Evolutionary conservation across 2,113 vertebrate species (phyloP).

Genomic region (Grammomys surdaster): DNA sequence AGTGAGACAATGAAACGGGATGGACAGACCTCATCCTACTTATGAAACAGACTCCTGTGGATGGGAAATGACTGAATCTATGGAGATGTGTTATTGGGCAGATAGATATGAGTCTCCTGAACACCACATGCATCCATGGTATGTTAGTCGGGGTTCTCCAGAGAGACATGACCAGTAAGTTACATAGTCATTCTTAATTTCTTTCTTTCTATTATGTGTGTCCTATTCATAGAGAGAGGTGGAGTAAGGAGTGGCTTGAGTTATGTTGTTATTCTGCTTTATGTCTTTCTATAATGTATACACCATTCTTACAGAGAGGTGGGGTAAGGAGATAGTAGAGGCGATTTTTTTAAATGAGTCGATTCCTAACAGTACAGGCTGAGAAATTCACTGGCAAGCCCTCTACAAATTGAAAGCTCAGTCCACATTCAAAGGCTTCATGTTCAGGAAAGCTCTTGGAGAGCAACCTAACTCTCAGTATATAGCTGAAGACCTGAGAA

Average conservation of each 20-base stretch:
- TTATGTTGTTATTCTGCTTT: not conserved
- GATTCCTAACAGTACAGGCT: not conserved
- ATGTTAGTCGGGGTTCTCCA: not conserved
- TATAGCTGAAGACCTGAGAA: not conserved
- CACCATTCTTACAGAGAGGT: not conserved
- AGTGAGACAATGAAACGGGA: not conserved
- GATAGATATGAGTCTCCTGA: not conserved
- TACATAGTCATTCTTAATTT: too few relatives aligned
- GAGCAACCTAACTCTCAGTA: not conserved
- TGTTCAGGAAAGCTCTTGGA: too few relatives aligned
- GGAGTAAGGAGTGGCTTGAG: too few relatives aligned
- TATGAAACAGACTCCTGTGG: not conserved
- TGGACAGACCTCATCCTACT: not conserved
- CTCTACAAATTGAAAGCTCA: not conserved
- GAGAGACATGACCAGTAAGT: not conserved
- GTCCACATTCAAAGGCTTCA: not conserved
- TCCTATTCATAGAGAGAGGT: not conserved
- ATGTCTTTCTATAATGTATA: not conserved
- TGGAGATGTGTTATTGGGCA: not conserved
- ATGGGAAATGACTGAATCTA: not conserved
- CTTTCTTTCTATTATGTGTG: not conserved
- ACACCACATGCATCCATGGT: not conserved
- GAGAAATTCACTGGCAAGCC: not conserved
- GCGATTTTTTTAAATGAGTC: not conserved
- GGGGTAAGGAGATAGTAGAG: not conserved